Evolutionary conservation across 2,888 invertebrate species (phyloP).

Genomic region (Scaptodrosophila latifasciaeformis): DNA sequence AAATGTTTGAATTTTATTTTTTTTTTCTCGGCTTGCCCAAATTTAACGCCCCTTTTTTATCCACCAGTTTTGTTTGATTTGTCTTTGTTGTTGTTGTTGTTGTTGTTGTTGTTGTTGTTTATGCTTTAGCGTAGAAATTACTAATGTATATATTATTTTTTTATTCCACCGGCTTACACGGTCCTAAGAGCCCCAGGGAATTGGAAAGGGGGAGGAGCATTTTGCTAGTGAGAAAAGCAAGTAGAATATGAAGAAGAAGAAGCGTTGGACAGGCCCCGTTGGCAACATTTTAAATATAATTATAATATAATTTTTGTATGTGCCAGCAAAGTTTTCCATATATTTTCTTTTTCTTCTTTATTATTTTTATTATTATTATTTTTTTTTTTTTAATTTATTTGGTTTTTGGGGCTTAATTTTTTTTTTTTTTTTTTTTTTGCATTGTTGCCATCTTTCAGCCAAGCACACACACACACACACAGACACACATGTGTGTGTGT

Average conservation of each 20-base stretch:
- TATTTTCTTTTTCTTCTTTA: too few species aligned
- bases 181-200: neutral
- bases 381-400: too few species aligned
- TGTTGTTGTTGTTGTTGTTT: neutral
- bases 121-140: slow-evolving; percentile 7
- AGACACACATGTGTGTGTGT: slow-evolving; percentile 17
- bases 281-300: slow-evolving; percentile 66
- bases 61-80: neutral
- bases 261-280: slow-evolving; percentile 23
- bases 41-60: slow-evolving; percentile 23
- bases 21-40: too few species aligned
- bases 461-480: too few species aligned
- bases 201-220: slow-evolving; percentile 3
- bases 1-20: too few species aligned
- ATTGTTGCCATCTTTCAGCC: slow-evolving; percentile 24
- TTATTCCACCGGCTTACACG: neutral
- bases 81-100: slow-evolving; percentile 11
- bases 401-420: slow-evolving; percentile 13
- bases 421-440: too few species aligned
- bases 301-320: slow-evolving; percentile 63
- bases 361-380: too few species aligned
- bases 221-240: slow-evolving; percentile 5
- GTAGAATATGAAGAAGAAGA: neutral
- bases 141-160: neutral
- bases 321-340: too few species aligned